phyloP scores from a whole-genome alignment of 2,797 vertebrate species.

The Aphelocoma californica region DNA sequence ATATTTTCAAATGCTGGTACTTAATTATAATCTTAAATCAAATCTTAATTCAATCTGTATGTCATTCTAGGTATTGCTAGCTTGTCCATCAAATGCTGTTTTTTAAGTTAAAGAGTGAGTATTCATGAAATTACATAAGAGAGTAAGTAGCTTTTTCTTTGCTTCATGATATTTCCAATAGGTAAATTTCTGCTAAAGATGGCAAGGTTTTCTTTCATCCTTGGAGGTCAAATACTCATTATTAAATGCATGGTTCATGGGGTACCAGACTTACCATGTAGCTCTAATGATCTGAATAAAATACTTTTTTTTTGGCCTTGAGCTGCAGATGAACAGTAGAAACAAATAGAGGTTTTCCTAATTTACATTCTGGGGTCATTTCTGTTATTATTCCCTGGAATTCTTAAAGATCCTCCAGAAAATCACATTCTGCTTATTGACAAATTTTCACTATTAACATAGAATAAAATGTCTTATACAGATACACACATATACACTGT shows the following conservation, averaged over 20 bases:
- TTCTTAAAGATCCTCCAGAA: neutral
- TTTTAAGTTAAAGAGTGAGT: neutral
- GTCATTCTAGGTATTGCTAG: neutral
- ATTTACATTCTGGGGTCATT: neutral
- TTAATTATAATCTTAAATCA: neutral
- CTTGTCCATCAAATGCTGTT: neutral
- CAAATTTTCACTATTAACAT: neutral
- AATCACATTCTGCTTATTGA: neutral
- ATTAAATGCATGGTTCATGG: neutral
- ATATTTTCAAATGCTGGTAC: neutral
- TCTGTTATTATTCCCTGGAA: neutral
- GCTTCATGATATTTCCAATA: neutral
- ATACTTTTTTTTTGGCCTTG: neutral
- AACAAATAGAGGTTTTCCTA: neutral
- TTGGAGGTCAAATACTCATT: conserved; percentile 8
- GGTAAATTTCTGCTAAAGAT: neutral
- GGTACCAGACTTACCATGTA: neutral
- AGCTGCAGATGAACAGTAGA: neutral
- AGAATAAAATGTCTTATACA: neutral
- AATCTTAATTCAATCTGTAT: neutral
- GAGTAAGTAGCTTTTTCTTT: neutral
- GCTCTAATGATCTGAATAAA: neutral
- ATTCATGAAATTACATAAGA: neutral
- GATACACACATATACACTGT: too few relatives aligned
- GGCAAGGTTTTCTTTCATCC: neutral